Evolutionary conservation across 2,888 invertebrate species (phyloP).

Genomic region (Penaeus monodon): DNA sequence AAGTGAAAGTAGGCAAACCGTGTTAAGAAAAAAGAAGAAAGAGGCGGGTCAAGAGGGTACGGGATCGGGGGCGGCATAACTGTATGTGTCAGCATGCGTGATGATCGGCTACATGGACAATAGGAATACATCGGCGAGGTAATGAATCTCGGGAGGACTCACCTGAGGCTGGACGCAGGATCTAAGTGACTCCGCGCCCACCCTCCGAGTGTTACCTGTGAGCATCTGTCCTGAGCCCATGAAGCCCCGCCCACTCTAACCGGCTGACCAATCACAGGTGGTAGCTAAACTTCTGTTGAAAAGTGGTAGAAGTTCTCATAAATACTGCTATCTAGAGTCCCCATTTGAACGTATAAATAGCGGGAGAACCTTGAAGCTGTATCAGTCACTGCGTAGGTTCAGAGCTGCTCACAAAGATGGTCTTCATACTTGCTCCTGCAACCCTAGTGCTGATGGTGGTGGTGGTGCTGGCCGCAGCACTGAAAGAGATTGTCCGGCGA

Average conservation of each 20-base stretch:
- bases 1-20: no score
- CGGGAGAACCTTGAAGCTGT: conserved; percentile 7
- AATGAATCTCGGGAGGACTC: not conserved
- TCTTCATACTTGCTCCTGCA: conserved; percentile 49
- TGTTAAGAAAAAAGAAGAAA: no score
- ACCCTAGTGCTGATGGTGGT: conserved; percentile 41
- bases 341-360: conserved; percentile 41
- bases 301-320: not conserved
- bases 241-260: conserved; percentile 15
- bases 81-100: no score
- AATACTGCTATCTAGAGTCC: not conserved
- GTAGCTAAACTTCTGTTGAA: not conserved
- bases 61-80: no score
- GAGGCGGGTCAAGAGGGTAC: no score
- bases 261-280: conserved; percentile 19
- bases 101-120: no score
- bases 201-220: conserved; percentile 36
- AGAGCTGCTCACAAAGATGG: conserved; percentile 54
- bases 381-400: conserved; percentile 50
- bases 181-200: not conserved
- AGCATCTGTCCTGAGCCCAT: not conserved
- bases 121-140: not conserved
- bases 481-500: conserved; percentile 37
- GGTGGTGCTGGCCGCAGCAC: conserved; percentile 44
- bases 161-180: not conserved